phyloP scores from a whole-genome alignment of 2,888 invertebrate species.

The Drosophila gaucha region DNA sequence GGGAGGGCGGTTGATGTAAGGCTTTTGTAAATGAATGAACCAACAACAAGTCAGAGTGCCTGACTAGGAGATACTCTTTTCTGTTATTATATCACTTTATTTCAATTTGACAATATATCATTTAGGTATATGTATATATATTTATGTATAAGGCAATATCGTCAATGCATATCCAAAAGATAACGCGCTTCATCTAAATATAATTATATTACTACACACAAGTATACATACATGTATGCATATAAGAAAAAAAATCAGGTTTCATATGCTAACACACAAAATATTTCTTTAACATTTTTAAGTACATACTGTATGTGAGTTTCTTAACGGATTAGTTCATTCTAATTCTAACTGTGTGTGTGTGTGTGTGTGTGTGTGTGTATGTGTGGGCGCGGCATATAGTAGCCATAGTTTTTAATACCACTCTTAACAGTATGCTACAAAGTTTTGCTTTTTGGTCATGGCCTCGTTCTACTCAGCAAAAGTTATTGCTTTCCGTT shows the following conservation, averaged over 20 bases:
- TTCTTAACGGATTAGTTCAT: slow-evolving; percentile 8
- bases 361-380: not conserved
- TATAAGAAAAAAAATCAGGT: slow-evolving; percentile 29
- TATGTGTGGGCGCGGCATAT: slow-evolving; percentile 2
- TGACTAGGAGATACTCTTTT: not conserved
- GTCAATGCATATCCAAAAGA: slow-evolving; percentile 45
- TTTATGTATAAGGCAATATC: slow-evolving; percentile 47
- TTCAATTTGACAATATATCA: slow-evolving; percentile 50
- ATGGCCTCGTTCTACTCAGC: slow-evolving; percentile 29
- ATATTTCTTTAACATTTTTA: slow-evolving; percentile 24
- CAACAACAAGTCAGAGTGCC: not conserved
- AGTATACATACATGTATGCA: slow-evolving; percentile 2
- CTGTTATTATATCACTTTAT: slow-evolving; percentile 52
- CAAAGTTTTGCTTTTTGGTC: slow-evolving; percentile 49
- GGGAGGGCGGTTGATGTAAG: too few relatives aligned
- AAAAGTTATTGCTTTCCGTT: slow-evolving; percentile 43
- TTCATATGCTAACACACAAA: slow-evolving; percentile 18
- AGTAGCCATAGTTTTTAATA: too few relatives aligned
- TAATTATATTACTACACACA: slow-evolving; percentile 21
- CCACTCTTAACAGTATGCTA: slow-evolving; percentile 1
- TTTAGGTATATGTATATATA: slow-evolving; percentile 12
- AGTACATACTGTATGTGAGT: slow-evolving; percentile 43
- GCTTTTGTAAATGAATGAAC: not conserved
- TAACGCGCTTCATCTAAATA: slow-evolving; percentile 33
- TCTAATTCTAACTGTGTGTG: not conserved